phyloP scores from a whole-genome alignment of 2,888 invertebrate genomes.

The Clunio marinus region DNA sequence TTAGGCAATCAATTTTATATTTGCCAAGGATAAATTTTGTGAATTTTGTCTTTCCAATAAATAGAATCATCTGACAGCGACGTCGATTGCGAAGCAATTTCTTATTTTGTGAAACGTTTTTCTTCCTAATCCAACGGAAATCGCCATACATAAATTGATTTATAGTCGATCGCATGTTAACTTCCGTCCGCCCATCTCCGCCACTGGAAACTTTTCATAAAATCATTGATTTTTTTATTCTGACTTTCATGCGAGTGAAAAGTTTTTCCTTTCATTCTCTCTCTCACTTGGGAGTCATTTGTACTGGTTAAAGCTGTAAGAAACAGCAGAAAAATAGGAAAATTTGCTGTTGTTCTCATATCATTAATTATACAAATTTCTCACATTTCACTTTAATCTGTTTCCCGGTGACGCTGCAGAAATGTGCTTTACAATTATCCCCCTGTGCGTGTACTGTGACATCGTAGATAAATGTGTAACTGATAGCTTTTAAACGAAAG shows the following conservation, averaged over 20 bases:
- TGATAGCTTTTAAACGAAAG: conserved; percentile 14
- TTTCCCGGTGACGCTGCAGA: conserved; percentile 1
- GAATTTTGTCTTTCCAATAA: neutral
- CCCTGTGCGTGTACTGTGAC: conserved; percentile 1
- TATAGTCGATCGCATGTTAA: conserved; percentile 5
- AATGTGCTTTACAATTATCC: conserved; percentile 11
- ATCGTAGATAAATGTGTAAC: conserved; percentile 9
- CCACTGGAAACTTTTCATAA: conserved; percentile 32
- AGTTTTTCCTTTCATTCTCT: conserved; percentile 12
- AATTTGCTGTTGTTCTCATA: no score
- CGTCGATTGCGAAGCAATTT: neutral
- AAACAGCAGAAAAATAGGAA: neutral
- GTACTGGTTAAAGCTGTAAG: neutral
- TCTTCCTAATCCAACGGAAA: no score
- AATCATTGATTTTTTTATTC: conserved; percentile 37
- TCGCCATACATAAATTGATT: no score
- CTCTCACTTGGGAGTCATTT: neutral
- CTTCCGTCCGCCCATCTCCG: neutral
- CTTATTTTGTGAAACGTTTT: no score
- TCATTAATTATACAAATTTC: neutral
- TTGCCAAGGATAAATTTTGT: conserved; percentile 33
- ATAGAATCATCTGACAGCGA: conserved; percentile 5
- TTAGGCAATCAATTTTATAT: conserved; percentile 36
- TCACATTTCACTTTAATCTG: neutral
- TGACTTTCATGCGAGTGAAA: conserved; percentile 23